Base-by-base conservation (phyloP, 2,888 invertebrate species). In the Epinotia demarniana region DNA sequence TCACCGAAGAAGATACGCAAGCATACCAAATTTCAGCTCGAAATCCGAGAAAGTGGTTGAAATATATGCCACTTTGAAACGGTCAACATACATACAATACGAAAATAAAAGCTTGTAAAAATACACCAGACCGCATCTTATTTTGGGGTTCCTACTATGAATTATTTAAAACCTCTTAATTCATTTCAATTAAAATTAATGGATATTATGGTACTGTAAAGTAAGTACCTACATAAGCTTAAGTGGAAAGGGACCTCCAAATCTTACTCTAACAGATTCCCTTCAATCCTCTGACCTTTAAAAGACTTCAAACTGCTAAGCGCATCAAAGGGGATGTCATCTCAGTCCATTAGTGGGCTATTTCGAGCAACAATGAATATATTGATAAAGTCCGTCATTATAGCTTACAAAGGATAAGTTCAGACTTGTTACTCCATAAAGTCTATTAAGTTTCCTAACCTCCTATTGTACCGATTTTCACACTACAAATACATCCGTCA, bases 301-400 rank as follows among this genome's bases (percentile, higher is more conserved):
- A 19, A 43, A 27, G 16, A 43, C 43, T 46, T n/a, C 3, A 58
- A 58, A 43, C 57, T 23, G 16, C 16, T 57, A 58, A 69, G 43
- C 58, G 58, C 69, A 46, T 60, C 58, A 69, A 69, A 69, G 43
- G 43, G n/a, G n/a, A 58, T 60, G 69, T 23, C 67, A 57, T 57
- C 58, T 23, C 53, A 53, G n/a, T 66, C 69, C 69, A 69, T 69
- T 69, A 60, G 43, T 16, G 46, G 46, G 58, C 69, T 69, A 46
- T 69, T 60, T 69, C 58, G 8, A 46, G 69, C 27, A 53, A 69
- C 69, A 69, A 69, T 46, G 43, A 69, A 60, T 69, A 60, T 68
- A 69, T 69, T 60, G 69, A 69, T 60, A 58, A 46, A 68, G 68
- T 68, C 68, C 43, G 43, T 43, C 58, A 68, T 68, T 68, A 68